Conservation (phyloP, 2,888 invertebrate species). For the Portevinia maculata region DNA sequence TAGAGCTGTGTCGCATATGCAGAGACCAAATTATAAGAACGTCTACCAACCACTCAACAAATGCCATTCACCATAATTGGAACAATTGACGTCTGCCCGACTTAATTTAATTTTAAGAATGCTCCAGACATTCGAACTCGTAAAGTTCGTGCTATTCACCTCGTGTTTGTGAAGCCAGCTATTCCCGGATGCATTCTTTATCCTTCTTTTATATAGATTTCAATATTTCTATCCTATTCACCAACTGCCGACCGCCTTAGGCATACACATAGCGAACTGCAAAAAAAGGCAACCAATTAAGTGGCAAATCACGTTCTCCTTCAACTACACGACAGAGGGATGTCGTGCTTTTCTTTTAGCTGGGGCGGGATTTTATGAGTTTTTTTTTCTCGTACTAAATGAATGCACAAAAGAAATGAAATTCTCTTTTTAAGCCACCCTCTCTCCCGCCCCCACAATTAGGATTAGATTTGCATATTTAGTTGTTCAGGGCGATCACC, state of each 20-base stretch:
- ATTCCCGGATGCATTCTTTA: slow-evolving; percentile 3
- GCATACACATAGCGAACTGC: slow-evolving; percentile 29
- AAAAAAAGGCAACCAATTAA: slow-evolving; percentile 70
- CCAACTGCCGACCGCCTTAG: slow-evolving; percentile 3
- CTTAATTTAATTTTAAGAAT: slow-evolving; percentile 59
- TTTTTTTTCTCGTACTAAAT: background rate
- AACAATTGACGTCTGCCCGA: slow-evolving; percentile 60
- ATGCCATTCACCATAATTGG: slow-evolving; percentile 56
- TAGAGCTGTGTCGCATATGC: too few species aligned
- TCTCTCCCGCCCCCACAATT: slow-evolving; percentile 9
- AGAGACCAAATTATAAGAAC: slow-evolving; percentile 8
- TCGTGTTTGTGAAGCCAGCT: slow-evolving; percentile 14
- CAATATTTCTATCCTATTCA: slow-evolving; percentile 18
- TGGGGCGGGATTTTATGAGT: background rate
- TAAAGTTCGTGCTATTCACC: slow-evolving; percentile 13
- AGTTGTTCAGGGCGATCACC: slow-evolving; percentile 14
- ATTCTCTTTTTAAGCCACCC: slow-evolving; percentile 34
- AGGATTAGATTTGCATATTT: slow-evolving; percentile 66
- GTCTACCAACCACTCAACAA: slow-evolving; percentile 2
- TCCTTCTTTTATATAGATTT: slow-evolving; percentile 24
- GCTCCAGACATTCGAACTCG: slow-evolving; percentile 44
- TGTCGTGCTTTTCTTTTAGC: slow-evolving; percentile 14
- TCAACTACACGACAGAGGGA: slow-evolving; percentile 9
- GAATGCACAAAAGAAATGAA: slow-evolving; percentile 45
- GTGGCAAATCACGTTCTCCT: slow-evolving; percentile 71